Evolutionary conservation across 2,113 vertebrate species (phyloP).

Genomic region (Peromyscus leucopus): DNA sequence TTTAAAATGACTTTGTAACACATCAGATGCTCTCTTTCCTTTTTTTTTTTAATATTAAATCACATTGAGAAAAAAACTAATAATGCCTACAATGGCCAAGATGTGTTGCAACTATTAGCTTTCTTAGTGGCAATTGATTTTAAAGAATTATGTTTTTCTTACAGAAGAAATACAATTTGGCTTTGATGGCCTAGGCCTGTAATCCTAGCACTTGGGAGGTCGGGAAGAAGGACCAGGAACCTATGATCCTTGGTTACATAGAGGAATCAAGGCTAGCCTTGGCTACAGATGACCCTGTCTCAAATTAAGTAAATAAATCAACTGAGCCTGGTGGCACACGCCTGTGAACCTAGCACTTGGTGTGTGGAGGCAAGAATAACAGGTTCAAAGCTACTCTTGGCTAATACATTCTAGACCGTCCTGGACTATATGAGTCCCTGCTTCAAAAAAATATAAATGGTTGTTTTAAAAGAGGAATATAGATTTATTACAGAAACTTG

Average conservation of each 20-base stretch:
- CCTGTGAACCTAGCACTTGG: neutral
- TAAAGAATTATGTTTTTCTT: conserved; percentile 4
- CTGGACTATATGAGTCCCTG: neutral
- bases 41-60: conserved; percentile 16
- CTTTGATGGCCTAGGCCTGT: neutral
- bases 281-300: neutral
- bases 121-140: neutral
- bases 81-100: neutral
- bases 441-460: neutral
- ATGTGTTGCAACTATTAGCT: neutral
- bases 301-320: neutral
- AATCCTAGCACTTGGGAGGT: neutral
- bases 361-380: neutral
- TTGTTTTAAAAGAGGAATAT: neutral
- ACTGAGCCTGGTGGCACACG: neutral
- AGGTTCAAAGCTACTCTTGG: neutral
- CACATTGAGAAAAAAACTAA: conserved; percentile 14
- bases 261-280: neutral
- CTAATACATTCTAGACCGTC: neutral
- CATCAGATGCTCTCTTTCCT: neutral
- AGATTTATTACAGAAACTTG: conserved; percentile 54
- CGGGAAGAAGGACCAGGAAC: neutral
- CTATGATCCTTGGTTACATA: neutral
- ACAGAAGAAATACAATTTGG: neutral
- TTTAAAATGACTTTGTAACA: conserved; percentile 24